Conservation (phyloP, 2,888 invertebrate genomes). For the Empis stercorea region DNA sequence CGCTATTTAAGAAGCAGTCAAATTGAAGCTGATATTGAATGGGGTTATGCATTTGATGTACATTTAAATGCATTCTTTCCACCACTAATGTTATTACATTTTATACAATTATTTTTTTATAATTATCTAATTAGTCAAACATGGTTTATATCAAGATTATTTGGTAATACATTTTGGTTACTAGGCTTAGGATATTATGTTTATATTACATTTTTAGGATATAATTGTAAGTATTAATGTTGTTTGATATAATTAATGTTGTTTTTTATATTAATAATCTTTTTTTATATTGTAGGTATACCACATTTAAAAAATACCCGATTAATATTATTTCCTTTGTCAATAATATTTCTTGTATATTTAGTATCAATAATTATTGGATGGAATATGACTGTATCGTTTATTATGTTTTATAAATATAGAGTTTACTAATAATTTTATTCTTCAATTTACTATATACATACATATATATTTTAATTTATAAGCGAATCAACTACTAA, state of each 20-base stretch:
- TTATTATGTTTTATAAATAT: conserved; percentile 74
- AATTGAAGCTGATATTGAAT: conserved; percentile 57
- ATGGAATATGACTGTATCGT: conserved; percentile 70
- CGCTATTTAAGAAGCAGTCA: conserved; percentile 29
- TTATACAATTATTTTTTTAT: conserved; percentile 81
- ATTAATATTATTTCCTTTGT: conserved; percentile 70
- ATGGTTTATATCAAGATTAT: conserved; percentile 64
- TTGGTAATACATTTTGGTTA: conserved; percentile 91
- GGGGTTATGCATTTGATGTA: conserved; percentile 95
- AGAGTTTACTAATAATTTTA: conserved; percentile 59
- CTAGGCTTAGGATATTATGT: conserved; percentile 82
- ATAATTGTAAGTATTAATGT: conserved; percentile 60
- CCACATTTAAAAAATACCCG: conserved; percentile 78
- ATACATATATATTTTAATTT: neutral
- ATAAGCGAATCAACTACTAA: neutral
- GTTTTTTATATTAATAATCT: too few relatives aligned
- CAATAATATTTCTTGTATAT: conserved; percentile 63
- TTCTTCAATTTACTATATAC: neutral
- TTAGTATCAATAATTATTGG: conserved; percentile 61
- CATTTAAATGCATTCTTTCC: conserved; percentile 98
- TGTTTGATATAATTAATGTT: neutral
- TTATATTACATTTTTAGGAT: conserved; percentile 95
- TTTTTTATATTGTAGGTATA: conserved; percentile 47
- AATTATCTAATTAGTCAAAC: conserved; percentile 65
- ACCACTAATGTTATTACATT: conserved; percentile 84